Base-by-base conservation (phyloP, 2,113 vertebrate species). In the Myxocyprinus asiaticus region DNA sequence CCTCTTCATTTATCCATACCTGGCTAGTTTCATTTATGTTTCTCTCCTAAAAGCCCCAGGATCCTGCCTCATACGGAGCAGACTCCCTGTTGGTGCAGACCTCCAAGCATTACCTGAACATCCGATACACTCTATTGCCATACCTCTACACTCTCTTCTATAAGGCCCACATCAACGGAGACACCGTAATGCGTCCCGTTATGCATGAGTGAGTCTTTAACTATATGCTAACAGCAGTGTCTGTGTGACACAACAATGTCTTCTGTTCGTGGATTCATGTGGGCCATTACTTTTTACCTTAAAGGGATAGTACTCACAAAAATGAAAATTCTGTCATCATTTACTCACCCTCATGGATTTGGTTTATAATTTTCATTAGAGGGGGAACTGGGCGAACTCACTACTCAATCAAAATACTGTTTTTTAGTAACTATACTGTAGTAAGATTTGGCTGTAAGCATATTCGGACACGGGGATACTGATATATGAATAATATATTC, bases 91-190 rank as follows among this genome's bases (percentile, higher is more conserved):
- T 99, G 89, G 92, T 98, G 84, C 85, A 82, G 0, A 91, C 89
- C 85, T 95, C 97, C 43, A 96, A 81, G 77, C 83, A 95, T 17
- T 98, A 98, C 87, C 87, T 99, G 86, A 94, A 7, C 69, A 97
- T 99, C 44, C 95, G 96, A 11, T 99, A 99, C 81, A 96, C 93
- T 0, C 88, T 99, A 62, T 89, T 99, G 79, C 98, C 97, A 3
- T 98, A 95, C 88, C 96, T 99, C 65, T 99, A 99, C 72, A 99
- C 97, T 0, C 93, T 99, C 15, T 95, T 97, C 88, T 97, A 97
- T 86, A 96, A 88, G 85, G 96, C 97, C 48, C 94, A 97, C 77
- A 81, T 83, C 12, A 88, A 4, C 5, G 98, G 98, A 44, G 89
- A 91, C 75, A 99, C 97, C 0, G 97, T 99, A 9, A 91, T 94